Conservation (phyloP, 1,140 invertebrate species). For the Tetramorium parvispinum region DNA sequence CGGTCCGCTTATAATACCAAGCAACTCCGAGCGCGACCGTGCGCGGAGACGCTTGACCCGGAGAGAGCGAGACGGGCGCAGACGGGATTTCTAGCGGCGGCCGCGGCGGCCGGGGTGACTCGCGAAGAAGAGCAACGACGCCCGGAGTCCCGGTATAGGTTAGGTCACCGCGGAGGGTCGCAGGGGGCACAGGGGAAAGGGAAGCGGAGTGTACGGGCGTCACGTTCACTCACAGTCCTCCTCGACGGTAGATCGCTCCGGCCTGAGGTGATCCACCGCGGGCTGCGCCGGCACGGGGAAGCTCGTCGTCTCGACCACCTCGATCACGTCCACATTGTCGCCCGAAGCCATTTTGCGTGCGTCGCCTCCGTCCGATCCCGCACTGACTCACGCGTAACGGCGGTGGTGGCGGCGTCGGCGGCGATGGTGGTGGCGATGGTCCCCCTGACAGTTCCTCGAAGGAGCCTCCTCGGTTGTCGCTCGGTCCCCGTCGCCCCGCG, state of each 20-base stretch:
- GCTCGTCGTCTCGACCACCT: slow-evolving; percentile 86
- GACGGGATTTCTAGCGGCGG: no score
- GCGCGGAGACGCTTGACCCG: neutral
- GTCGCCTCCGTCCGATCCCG: slow-evolving; percentile 68
- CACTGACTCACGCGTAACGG: slow-evolving; percentile 71
- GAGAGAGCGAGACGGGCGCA: slow-evolving; percentile 16
- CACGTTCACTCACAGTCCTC: slow-evolving; percentile 82
- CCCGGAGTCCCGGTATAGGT: slow-evolving; percentile 62
- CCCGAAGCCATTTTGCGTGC: slow-evolving; percentile 89
- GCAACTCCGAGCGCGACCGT: neutral
- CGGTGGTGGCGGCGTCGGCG: slow-evolving; percentile 37
- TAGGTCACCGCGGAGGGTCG: slow-evolving; percentile 30
- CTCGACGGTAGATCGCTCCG: slow-evolving; percentile 80
- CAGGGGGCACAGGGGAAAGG: neutral
- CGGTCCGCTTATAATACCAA: neutral
- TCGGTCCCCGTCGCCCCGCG: slow-evolving; percentile 42
- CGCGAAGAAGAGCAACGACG: neutral
- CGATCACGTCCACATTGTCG: slow-evolving; percentile 89
- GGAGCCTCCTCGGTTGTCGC: slow-evolving; percentile 70
- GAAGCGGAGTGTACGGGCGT: neutral
- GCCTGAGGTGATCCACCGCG: slow-evolving; percentile 77
- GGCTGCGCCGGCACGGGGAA: slow-evolving; percentile 74
- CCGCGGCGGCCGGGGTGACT: neutral
- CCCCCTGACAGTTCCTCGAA: slow-evolving; percentile 70
- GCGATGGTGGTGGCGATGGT: slow-evolving; percentile 53